Evolutionary conservation across 2,888 invertebrate genomes (phyloP).

Genomic region (Masnerella sp.): DNA sequence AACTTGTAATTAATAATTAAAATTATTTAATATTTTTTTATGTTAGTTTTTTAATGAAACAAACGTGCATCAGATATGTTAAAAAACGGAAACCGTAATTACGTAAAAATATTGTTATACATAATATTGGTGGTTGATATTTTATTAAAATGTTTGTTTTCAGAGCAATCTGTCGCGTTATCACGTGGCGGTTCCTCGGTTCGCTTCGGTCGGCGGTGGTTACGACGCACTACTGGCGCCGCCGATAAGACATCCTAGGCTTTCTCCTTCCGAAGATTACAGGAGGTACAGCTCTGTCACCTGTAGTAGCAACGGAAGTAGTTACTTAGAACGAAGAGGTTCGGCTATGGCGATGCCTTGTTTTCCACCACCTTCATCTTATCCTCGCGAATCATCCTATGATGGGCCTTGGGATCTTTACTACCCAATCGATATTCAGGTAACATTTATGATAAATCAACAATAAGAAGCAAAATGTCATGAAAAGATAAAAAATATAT

Average conservation of each 20-base stretch:
- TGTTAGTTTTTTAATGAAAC: no score
- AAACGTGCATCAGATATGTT: no score
- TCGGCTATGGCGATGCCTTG: slow-evolving; percentile 88
- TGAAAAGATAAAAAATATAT: no score
- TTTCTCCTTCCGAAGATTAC: slow-evolving; percentile 74
- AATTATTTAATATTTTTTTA: no score
- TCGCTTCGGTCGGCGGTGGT: slow-evolving; percentile 82
- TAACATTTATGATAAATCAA: no score
- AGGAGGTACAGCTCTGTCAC: slow-evolving; percentile 89
- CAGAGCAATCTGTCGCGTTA: slow-evolving; percentile 66
- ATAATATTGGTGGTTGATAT: no score
- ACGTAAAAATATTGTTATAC: no score
- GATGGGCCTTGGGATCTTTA: slow-evolving; percentile 80
- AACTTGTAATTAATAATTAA: no score
- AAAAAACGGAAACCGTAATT: no score
- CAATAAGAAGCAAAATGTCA: no score
- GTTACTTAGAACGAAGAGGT: slow-evolving; percentile 88
- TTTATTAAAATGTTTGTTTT: slow-evolving; percentile 21
- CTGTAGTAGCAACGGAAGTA: slow-evolving; percentile 90
- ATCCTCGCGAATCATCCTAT: slow-evolving; percentile 74
- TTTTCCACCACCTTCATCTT: slow-evolving; percentile 80
- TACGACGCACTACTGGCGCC: slow-evolving; percentile 87
- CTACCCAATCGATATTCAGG: slow-evolving; percentile 82
- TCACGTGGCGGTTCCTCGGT: slow-evolving; percentile 76
- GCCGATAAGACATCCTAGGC: slow-evolving; percentile 79